Conservation (phyloP, 2,113 vertebrate species). For the Erpornis zantholeuca region DNA sequence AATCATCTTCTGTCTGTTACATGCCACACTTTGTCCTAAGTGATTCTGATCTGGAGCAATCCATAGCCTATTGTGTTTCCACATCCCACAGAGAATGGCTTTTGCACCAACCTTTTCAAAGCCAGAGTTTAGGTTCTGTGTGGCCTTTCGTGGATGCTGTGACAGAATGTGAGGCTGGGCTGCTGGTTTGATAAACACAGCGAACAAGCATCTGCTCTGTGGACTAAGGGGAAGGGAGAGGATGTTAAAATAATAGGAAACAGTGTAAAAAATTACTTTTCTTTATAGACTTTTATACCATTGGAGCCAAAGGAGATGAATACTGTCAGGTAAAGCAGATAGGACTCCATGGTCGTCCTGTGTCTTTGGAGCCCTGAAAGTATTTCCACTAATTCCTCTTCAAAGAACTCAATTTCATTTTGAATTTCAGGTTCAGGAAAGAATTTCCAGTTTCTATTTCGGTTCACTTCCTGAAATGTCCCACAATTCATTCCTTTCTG, state of each 20-base stretch:
- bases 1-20: neutral
- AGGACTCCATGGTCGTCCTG: neutral
- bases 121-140: neutral
- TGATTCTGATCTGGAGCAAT: neutral
- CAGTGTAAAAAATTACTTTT: neutral
- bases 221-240: neutral
- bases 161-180: neutral
- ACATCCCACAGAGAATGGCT: neutral
- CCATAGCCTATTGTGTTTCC: neutral
- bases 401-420: neutral
- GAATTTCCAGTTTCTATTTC: neutral
- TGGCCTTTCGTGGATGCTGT: accelerated
- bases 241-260: neutral
- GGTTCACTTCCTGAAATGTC: neutral
- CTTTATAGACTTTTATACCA: neutral
- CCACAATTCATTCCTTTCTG: neutral
- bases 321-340: neutral
- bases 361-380: neutral
- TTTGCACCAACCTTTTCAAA: neutral
- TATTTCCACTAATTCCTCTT: neutral
- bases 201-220: neutral
- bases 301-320: neutral
- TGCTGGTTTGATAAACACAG: neutral
- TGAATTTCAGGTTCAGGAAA: neutral
- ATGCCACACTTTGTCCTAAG: neutral